Conservation (phyloP, 2,888 invertebrate genomes). For the Lasioglossum morio region DNA sequence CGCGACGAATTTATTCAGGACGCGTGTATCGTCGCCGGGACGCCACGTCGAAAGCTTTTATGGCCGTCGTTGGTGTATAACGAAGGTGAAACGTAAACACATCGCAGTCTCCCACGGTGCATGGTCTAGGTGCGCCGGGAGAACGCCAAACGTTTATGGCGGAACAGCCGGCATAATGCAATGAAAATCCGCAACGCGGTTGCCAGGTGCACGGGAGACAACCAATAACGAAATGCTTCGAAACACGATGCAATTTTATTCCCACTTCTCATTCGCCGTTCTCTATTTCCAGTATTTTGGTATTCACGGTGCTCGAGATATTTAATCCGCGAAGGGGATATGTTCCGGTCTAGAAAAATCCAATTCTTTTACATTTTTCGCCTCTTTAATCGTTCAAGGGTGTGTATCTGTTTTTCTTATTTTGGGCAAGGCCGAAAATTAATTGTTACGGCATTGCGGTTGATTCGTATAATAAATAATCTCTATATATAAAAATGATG, state of each 20-base stretch:
- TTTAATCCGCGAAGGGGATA: not conserved
- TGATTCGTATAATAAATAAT: too few species aligned
- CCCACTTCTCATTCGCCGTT: not conserved
- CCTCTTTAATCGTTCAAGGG: too few species aligned
- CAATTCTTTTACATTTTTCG: not conserved
- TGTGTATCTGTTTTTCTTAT: too few species aligned
- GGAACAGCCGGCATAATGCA: not conserved
- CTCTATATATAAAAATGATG: too few species aligned
- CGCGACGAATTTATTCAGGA: constrained; percentile 54
- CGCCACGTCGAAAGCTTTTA: constrained; percentile 36
- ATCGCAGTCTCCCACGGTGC: not conserved
- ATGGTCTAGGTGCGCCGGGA: constrained; percentile 12
- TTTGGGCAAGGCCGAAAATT: too few species aligned
- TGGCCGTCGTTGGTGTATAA: not conserved
- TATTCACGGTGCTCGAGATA: not conserved
- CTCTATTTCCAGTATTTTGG: not conserved
- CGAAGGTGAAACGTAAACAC: constrained; percentile 56
- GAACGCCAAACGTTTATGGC: constrained; percentile 26
- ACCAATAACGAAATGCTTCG: constrained; percentile 28
- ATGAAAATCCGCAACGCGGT: constrained; percentile 8
- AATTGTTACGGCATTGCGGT: too few species aligned
- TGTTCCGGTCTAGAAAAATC: not conserved
- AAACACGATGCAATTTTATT: not conserved
- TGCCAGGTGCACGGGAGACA: constrained; percentile 15
- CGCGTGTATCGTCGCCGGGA: constrained; percentile 16